A percentile compares a stretch with the other conserved stretches of the same genome.
These are phyloP conservation scores for Diceros bicornis DNA, from an alignment of 2,797 vertebrate genomes.

Conservation along the genomic window DNA sequence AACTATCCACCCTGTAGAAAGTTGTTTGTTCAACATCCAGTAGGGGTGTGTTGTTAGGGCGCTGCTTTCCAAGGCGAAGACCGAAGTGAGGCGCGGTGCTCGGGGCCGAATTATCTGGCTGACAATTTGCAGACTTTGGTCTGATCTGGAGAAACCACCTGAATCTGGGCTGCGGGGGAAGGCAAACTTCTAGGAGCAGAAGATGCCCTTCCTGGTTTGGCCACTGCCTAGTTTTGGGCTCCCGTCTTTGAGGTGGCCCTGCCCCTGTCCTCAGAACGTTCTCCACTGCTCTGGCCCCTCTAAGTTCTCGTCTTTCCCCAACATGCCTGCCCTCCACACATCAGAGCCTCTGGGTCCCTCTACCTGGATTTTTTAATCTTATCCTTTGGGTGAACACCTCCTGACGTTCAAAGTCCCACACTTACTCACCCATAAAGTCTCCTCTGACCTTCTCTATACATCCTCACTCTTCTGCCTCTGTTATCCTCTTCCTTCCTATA, in stretches of 20 bases:
- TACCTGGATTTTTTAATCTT: not conserved
- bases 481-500: not conserved
- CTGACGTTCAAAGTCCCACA: conserved; percentile 12
- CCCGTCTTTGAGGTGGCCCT: not conserved
- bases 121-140: not conserved
- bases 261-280: not conserved
- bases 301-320: not conserved
- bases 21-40: not conserved
- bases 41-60: not conserved
- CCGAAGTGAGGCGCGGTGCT: not conserved
- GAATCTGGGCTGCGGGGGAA: not conserved
- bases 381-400: not conserved
- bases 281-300: not conserved
- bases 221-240: not conserved
- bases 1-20: not conserved
- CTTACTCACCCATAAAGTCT: not conserved
- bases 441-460: not conserved
- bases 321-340: not conserved
- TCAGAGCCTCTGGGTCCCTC: not conserved
- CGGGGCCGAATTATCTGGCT: not conserved
- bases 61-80: not conserved
- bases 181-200: not conserved
- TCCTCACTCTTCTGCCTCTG: not conserved
- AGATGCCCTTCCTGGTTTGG: not conserved
- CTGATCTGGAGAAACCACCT: not conserved